Evolutionary conservation across 2,888 invertebrate genomes (phyloP).

Genomic region (Byasa hedistus): DNA sequence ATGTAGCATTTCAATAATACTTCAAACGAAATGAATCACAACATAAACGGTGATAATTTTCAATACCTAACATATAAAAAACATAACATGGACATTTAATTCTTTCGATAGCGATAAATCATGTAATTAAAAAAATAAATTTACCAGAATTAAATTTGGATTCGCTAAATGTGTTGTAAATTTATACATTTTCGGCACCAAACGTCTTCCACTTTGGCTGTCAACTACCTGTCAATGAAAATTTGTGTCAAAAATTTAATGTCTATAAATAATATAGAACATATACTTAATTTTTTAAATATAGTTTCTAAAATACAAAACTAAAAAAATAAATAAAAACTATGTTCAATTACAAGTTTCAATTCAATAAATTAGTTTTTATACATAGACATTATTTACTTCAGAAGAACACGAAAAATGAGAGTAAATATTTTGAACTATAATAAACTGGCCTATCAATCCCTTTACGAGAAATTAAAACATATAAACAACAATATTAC

Average conservation of each 20-base stretch:
- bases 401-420: too few relatives aligned
- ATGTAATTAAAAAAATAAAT: slow-evolving; percentile 38
- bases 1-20: slow-evolving; percentile 39
- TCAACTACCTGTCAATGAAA: slow-evolving; percentile 43
- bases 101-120: not conserved
- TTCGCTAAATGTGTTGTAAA: slow-evolving; percentile 68
- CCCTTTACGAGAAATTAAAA: too few relatives aligned
- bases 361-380: too few relatives aligned
- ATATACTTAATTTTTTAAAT: not conserved
- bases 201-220: slow-evolving; percentile 64
- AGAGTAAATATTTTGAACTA: too few relatives aligned
- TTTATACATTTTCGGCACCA: slow-evolving; percentile 75
- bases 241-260: slow-evolving; percentile 3
- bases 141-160: slow-evolving; percentile 67
- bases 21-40: not conserved
- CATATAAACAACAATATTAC: too few relatives aligned
- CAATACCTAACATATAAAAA: not conserved
- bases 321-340: too few relatives aligned
- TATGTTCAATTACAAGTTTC: too few relatives aligned
- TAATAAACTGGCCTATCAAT: too few relatives aligned
- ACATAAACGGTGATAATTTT: slow-evolving; percentile 4
- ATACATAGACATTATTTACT: too few relatives aligned
- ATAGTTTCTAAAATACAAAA: too few relatives aligned
- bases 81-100: not conserved
- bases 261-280: not conserved